phyloP scores from a whole-genome alignment of 2,113 vertebrate species.

The Xerus inauris region DNA sequence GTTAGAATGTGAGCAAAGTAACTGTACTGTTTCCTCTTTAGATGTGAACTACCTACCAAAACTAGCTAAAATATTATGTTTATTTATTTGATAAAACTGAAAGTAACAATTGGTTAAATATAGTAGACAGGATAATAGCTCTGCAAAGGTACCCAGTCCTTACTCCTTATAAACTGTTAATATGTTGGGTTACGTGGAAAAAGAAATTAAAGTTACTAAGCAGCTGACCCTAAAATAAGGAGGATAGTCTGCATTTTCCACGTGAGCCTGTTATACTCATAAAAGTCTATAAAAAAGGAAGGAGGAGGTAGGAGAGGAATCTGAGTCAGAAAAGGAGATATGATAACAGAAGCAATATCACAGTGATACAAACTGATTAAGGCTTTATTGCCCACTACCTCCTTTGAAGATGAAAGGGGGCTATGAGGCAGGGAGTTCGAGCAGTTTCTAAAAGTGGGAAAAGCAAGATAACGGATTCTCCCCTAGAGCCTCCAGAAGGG shows the following conservation, averaged over 20 bases:
- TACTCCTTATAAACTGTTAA: neutral
- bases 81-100: neutral
- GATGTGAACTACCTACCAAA: neutral
- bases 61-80: neutral
- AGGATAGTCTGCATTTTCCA: neutral
- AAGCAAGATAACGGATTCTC: neutral
- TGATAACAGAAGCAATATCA: neutral
- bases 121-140: neutral
- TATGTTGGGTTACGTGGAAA: neutral
- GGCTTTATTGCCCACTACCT: neutral
- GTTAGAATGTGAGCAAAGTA: neutral
- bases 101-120: neutral
- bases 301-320: neutral
- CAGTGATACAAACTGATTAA: neutral
- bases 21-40: neutral
- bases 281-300: neutral
- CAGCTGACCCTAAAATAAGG: neutral
- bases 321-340: neutral
- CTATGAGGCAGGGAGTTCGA: neutral
- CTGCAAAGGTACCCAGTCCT: neutral
- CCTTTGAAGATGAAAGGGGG: neutral
- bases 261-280: no score
- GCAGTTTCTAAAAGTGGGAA: neutral
- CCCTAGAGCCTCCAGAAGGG: neutral
- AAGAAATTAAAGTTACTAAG: neutral